These are phyloP conservation scores for Sceloporus tristichus DNA, from an alignment of 2,113 vertebrate species.

Conservation along the genomic window DNA sequence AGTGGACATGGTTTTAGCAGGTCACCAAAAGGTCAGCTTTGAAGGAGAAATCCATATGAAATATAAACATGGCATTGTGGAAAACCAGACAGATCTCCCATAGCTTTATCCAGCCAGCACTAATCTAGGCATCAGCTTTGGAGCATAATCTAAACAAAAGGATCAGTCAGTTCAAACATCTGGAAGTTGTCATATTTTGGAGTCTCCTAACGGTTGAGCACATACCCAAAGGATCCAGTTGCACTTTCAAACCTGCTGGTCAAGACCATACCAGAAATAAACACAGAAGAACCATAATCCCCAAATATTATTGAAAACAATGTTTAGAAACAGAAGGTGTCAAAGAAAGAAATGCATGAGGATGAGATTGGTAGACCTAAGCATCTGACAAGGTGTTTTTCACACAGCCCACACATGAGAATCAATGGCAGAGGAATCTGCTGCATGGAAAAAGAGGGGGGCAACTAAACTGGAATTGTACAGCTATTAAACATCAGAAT, in stretches of 20 bases:
- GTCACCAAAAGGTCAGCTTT: slow-evolving; percentile 83
- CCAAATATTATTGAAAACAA: background rate
- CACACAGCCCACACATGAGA: background rate
- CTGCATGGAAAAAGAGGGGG: background rate
- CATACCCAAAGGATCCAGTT: slow-evolving; percentile 68
- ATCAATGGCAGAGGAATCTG: background rate
- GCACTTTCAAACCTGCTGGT: slow-evolving; percentile 53
- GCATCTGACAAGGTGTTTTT: background rate
- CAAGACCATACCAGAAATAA: slow-evolving; percentile 19
- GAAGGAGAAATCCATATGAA: slow-evolving; percentile 84
- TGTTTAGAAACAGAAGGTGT: background rate
- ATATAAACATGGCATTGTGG: slow-evolving; percentile 81
- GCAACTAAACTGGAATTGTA: background rate
- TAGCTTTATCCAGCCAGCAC: slow-evolving; percentile 88
- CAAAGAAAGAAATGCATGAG: background rate
- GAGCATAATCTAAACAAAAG: slow-evolving; percentile 92
- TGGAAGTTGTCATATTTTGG: slow-evolving; percentile 91
- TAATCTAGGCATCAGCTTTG: slow-evolving; percentile 95
- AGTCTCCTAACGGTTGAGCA: slow-evolving; percentile 75
- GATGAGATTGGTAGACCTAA: background rate
- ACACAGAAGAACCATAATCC: background rate
- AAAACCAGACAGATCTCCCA: slow-evolving; percentile 82
- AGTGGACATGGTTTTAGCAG: slow-evolving; percentile 74
- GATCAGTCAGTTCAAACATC: slow-evolving; percentile 87
- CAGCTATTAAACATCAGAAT: background rate